Percentiles rank a stretch among this genome's conserved stretches.
Evolutionary conservation across 2,113 vertebrate species (phyloP).

Genomic region (Fukomys damarensis): DNA sequence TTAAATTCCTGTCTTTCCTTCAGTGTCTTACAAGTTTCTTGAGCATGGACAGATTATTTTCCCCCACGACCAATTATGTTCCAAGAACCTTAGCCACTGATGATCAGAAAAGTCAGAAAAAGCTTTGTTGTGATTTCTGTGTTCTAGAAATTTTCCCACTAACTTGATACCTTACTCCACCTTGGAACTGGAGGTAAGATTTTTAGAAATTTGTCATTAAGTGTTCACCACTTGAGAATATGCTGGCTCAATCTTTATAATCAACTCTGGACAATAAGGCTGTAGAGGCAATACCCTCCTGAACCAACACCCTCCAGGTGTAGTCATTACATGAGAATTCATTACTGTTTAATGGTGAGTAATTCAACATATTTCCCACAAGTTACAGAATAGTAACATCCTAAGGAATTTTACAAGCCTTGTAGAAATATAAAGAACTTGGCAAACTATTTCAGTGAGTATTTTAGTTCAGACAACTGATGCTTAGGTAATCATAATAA

Average conservation of each 20-base stretch:
- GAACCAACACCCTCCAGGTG: neutral
- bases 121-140: neutral
- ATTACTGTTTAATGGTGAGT: neutral
- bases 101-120: conserved; percentile 5
- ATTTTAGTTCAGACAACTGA: neutral
- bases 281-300: neutral
- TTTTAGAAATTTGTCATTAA: neutral
- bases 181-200: neutral
- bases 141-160: neutral
- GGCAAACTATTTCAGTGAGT: neutral
- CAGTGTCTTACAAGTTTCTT: neutral
- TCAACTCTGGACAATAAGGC: neutral
- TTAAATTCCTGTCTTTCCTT: neutral
- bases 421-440: neutral
- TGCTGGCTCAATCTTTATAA: neutral
- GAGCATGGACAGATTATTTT: neutral
- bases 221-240: neutral
- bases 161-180: neutral
- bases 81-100: neutral
- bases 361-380: neutral
- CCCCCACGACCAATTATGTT: neutral
- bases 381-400: neutral
- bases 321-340: neutral
- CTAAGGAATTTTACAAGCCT: neutral
- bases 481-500: neutral